A percentile compares a stretch with the other conserved stretches of the same genome.
Evolutionary conservation across 2,113 vertebrate species (phyloP).

Genomic region (Psilopsiagon aurifrons): DNA sequence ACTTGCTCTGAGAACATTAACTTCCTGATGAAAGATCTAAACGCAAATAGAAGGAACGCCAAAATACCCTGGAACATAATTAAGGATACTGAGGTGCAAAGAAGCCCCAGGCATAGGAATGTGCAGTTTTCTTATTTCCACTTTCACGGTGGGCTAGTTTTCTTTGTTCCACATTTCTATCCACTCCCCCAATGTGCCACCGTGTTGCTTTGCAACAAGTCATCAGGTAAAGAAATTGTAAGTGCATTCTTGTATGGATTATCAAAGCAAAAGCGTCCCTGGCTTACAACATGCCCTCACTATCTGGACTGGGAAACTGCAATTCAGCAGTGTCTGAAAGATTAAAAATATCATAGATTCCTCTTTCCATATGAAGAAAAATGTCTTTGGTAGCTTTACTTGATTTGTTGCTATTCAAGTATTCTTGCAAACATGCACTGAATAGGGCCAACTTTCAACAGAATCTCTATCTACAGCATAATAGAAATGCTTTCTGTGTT

Average conservation of each 20-base stretch:
- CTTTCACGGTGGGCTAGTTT: conserved; percentile 21
- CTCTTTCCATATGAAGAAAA: background rate
- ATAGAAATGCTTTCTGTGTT: background rate
- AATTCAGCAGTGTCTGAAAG: background rate
- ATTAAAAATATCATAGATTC: background rate
- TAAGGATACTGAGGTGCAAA: conserved; percentile 53
- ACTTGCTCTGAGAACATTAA: conserved; percentile 59
- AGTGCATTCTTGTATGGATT: background rate
- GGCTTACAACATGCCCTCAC: background rate
- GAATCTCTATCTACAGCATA: background rate
- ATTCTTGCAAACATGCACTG: background rate
- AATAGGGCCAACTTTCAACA: background rate
- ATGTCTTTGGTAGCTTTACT: background rate
- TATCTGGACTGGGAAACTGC: background rate
- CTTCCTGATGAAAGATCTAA: conserved; percentile 66
- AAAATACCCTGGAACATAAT: conserved; percentile 38
- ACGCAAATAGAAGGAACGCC: conserved; percentile 40
- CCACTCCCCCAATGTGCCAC: background rate
- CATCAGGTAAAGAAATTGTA: background rate
- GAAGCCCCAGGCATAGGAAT: conserved; percentile 46
- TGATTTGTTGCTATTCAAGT: background rate
- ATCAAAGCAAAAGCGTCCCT: background rate
- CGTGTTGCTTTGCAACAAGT: background rate
- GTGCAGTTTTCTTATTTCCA: conserved; percentile 36
- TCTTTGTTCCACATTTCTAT: background rate